A percentile compares a stretch with the other conserved stretches of the same genome.
Conservation (phyloP, 1,140 invertebrate genomes). For the Brachionus manjavacas region DNA sequence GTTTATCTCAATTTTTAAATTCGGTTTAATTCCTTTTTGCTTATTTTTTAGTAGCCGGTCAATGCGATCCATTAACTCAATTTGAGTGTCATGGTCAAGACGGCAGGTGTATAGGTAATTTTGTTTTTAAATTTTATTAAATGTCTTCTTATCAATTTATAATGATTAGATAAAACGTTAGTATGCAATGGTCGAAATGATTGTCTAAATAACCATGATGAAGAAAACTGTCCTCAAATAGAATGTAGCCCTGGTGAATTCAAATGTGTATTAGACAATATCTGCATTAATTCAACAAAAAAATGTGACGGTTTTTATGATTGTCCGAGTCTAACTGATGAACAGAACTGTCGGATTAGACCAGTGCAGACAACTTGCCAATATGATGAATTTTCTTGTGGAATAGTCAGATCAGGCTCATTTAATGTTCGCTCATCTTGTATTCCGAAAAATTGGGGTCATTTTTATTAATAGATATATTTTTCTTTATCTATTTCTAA, state of each 20-base stretch:
- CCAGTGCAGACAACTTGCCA: not conserved
- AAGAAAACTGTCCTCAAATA: slow-evolving; percentile 49
- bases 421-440: not conserved
- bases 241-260: slow-evolving; percentile 84
- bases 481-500: too few relatives aligned
- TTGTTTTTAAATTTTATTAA: not conserved
- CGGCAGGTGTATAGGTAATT: slow-evolving; percentile 17
- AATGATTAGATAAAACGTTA: not conserved
- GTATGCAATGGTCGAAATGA: slow-evolving; percentile 21
- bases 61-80: slow-evolving; percentile 40
- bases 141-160: not conserved
- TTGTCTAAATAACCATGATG: slow-evolving; percentile 27
- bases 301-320: slow-evolving; percentile 9
- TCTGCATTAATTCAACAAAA: slow-evolving; percentile 17
- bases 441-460: not conserved
- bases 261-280: slow-evolving; percentile 65
- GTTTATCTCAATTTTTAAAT: too few relatives aligned
- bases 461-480: too few relatives aligned
- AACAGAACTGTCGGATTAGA: slow-evolving; percentile 20
- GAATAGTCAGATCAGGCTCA: not conserved
- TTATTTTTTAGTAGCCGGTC: slow-evolving; percentile 18
- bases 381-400: slow-evolving; percentile 15
- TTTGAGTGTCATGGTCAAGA: slow-evolving; percentile 26
- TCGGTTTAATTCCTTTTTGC: not conserved
- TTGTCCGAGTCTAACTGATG: slow-evolving; percentile 17